Percentiles rank a stretch among this genome's conserved stretches.
Evolutionary conservation across 2,888 invertebrate species (phyloP).

Genomic region (Drosophila sordidula): DNA sequence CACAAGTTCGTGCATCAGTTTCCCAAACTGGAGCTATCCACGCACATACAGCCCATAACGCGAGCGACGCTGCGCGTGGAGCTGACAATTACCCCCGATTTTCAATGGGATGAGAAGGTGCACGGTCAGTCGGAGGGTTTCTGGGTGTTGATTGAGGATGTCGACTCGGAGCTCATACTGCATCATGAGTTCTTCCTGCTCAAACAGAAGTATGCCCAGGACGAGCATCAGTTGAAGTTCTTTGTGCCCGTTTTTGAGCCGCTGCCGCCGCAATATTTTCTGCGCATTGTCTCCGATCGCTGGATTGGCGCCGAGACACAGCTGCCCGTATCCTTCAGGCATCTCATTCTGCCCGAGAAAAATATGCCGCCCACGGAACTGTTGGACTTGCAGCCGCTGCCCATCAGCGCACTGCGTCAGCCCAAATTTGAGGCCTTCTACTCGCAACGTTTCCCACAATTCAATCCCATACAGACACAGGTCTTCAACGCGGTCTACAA

Average conservation of each 20-base stretch:
- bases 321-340: constrained; percentile 98
- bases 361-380: constrained; percentile 99
- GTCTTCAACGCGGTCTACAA: constrained; percentile 99
- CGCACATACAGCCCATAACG: constrained; percentile 99
- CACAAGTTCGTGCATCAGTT: constrained; percentile 96
- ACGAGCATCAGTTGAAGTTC: constrained; percentile 98
- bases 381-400: constrained; percentile 97
- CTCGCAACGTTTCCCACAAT: constrained; percentile 93
- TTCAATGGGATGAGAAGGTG: constrained; percentile 99
- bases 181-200: constrained; percentile 98
- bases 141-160: constrained; percentile 95
- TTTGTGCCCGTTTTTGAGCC: constrained; percentile 99
- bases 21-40: constrained; percentile 97
- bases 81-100: constrained; percentile 98
- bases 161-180: constrained; percentile 94
- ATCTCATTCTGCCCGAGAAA: constrained; percentile 98
- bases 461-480: constrained; percentile 99
- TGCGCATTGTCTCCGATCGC: constrained; percentile 94
- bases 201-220: constrained; percentile 96
- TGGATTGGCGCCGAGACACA: constrained; percentile 98
- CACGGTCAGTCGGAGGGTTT: constrained; percentile 93
- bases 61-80: constrained; percentile 96
- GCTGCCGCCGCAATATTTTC: constrained; percentile 98
- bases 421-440: constrained; percentile 94
- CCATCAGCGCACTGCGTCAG: constrained; percentile 96